Conservation (phyloP, 1,140 invertebrate species). For the Nasonia giraulti region DNA sequence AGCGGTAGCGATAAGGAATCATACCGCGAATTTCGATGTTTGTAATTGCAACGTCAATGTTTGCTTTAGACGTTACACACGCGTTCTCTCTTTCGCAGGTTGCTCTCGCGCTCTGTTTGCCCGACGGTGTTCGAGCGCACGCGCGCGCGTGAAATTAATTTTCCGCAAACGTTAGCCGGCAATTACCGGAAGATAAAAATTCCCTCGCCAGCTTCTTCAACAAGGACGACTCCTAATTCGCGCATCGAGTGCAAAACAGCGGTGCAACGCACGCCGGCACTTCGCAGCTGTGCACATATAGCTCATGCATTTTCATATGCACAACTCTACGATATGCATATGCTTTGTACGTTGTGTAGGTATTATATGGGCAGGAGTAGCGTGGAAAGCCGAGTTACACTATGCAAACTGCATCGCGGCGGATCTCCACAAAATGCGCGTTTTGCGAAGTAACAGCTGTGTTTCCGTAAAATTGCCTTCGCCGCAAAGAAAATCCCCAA, state of each 20-base stretch:
- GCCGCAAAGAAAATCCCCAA: too few relatives aligned
- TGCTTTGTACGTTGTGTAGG: background rate
- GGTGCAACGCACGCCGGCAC: too few relatives aligned
- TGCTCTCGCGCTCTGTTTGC: too few relatives aligned
- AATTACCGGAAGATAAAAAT: too few relatives aligned
- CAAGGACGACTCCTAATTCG: background rate
- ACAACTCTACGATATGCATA: conserved; percentile 2
- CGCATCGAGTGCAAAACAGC: background rate
- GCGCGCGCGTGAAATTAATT: too few relatives aligned
- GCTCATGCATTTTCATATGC: conserved; percentile 27
- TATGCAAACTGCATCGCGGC: background rate
- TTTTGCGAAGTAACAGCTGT: background rate
- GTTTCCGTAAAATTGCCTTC: background rate
- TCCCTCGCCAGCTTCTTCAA: background rate
- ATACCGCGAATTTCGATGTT: background rate
- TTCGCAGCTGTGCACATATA: background rate
- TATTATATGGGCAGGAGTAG: background rate
- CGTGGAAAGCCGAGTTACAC: background rate
- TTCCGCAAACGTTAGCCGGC: too few relatives aligned
- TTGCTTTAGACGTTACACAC: background rate
- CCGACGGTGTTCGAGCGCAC: too few relatives aligned
- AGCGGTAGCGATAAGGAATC: too few relatives aligned
- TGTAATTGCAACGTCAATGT: background rate
- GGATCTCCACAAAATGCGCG: background rate
- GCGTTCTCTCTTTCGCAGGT: too few relatives aligned